Evolutionary conservation across 2,797 vertebrate genomes (phyloP).

Genomic region (Cyprinella venusta): DNA sequence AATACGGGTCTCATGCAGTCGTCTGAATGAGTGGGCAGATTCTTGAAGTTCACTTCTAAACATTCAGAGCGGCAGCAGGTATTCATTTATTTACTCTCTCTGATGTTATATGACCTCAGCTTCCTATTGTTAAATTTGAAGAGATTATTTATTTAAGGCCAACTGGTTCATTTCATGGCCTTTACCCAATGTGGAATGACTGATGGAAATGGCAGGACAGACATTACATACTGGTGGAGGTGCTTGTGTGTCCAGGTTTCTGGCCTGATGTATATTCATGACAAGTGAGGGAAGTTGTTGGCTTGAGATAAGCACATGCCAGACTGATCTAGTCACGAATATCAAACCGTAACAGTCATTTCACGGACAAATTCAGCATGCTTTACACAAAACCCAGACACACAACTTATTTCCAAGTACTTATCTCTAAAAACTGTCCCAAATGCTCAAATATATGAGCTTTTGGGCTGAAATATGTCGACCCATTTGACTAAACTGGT

Average conservation of each 20-base stretch:
- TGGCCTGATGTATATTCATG: slow-evolving; percentile 37
- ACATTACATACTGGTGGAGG: slow-evolving; percentile 23
- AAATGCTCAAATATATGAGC: background rate
- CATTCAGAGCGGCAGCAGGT: slow-evolving; percentile 32
- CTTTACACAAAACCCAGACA: slow-evolving; percentile 41
- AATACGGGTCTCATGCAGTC: slow-evolving; percentile 47
- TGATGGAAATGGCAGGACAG: slow-evolving; percentile 47
- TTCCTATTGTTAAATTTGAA: slow-evolving; percentile 55
- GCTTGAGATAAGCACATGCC: slow-evolving; percentile 40
- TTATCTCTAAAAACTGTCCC: slow-evolving; percentile 29
- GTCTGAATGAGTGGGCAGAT: slow-evolving; percentile 32
- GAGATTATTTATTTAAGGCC: slow-evolving; percentile 58
- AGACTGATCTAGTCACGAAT: slow-evolving; percentile 39
- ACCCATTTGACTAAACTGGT: slow-evolving; percentile 28
- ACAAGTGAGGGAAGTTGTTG: slow-evolving; percentile 35
- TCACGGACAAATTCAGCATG: slow-evolving; percentile 42
- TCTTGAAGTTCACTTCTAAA: slow-evolving; percentile 26
- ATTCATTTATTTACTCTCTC: slow-evolving; percentile 52
- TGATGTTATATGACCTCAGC: slow-evolving; percentile 56
- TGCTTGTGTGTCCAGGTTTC: slow-evolving; percentile 15
- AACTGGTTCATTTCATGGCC: slow-evolving; percentile 48
- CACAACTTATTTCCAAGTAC: slow-evolving; percentile 25
- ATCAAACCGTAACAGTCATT: slow-evolving; percentile 35
- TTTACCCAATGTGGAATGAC: slow-evolving; percentile 24
- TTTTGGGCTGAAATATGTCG: background rate